Percentiles rank a stretch among this genome's conserved stretches.
These are phyloP conservation scores for Thysanoteuthis rhombus DNA, from an alignment of 2,888 invertebrate genomes.

Conservation along the genomic window DNA sequence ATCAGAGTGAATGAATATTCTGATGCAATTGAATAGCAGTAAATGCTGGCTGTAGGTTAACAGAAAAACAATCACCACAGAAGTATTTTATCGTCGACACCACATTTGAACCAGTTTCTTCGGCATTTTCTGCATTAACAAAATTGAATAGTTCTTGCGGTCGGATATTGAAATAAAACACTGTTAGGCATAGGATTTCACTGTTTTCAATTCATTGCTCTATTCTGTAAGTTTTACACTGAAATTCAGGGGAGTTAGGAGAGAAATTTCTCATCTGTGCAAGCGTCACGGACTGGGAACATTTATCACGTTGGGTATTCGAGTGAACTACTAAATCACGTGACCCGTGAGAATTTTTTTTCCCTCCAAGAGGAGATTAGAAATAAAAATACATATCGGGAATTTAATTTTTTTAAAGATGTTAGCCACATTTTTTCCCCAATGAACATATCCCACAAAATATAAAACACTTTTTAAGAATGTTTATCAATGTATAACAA, in stretches of 20 bases:
- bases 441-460: background rate
- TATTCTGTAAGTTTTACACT: no score
- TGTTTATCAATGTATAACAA: background rate
- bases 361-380: background rate
- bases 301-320: background rate
- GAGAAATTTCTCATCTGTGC: no score
- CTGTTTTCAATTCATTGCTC: no score
- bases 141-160: background rate
- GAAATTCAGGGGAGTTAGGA: no score
- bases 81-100: background rate
- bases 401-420: background rate
- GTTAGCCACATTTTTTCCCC: background rate
- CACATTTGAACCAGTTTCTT: background rate
- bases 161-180: background rate
- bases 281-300: background rate
- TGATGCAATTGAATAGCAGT: no score
- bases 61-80: no score
- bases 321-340: background rate
- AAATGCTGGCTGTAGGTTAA: no score
- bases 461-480: background rate
- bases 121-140: background rate
- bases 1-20: no score
- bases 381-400: background rate
- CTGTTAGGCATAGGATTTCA: no score
- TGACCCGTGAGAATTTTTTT: background rate